Evolutionary conservation across 2,888 invertebrate genomes (phyloP).

Genomic region (Congeria kusceri): DNA sequence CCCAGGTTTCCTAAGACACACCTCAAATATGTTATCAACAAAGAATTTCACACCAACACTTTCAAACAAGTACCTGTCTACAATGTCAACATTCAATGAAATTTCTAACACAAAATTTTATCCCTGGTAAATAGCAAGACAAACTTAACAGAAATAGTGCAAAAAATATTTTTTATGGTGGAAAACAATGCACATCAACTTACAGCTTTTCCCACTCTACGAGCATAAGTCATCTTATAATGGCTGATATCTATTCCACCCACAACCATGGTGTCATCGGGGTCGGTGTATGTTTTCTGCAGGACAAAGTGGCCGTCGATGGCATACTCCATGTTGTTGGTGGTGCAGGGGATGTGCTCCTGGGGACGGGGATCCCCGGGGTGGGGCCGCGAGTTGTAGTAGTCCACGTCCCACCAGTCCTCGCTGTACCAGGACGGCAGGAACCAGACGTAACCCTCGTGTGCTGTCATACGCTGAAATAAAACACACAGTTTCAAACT

Average conservation of each 20-base stretch:
- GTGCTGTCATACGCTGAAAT: slow-evolving; percentile 85
- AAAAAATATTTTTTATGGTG: too few species aligned
- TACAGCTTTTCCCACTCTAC: slow-evolving; percentile 74
- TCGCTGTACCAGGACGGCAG: slow-evolving; percentile 89
- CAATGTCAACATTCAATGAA: too few species aligned
- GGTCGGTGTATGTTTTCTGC: slow-evolving; percentile 89
- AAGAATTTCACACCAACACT: too few species aligned
- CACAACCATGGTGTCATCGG: slow-evolving; percentile 89
- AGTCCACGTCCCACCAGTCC: slow-evolving; percentile 89
- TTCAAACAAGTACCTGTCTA: too few species aligned
- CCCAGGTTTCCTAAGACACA: too few species aligned
- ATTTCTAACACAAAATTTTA: too few species aligned
- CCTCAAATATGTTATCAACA: too few species aligned
- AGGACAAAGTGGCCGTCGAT: slow-evolving; percentile 91
- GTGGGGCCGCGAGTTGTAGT: slow-evolving; percentile 78
- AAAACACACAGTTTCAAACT: too few species aligned
- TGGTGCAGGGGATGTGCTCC: slow-evolving; percentile 88
- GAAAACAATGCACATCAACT: too few species aligned
- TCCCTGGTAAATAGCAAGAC: too few species aligned
- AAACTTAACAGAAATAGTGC: not conserved
- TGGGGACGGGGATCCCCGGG: slow-evolving; percentile 72
- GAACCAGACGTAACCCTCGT: slow-evolving; percentile 93
- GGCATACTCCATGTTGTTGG: slow-evolving; percentile 88
- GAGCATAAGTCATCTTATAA: slow-evolving; percentile 87
- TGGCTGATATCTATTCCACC: slow-evolving; percentile 87